phyloP scores from a whole-genome alignment of 2,888 invertebrate genomes.

The Philereme transversata region DNA sequence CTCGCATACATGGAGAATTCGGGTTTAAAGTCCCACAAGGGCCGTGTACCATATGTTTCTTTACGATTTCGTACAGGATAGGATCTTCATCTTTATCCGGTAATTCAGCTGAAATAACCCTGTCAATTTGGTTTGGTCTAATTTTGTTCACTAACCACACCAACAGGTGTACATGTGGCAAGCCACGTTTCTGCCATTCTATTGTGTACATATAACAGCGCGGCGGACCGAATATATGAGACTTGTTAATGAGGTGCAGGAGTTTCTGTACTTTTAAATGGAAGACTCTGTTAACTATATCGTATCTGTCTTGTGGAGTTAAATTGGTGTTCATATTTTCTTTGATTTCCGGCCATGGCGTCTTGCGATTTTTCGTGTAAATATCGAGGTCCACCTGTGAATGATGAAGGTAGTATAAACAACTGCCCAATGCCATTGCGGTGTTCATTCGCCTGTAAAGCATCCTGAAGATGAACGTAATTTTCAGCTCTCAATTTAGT shows the following conservation, averaged over 20 bases:
- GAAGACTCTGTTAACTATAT: conserved; percentile 31
- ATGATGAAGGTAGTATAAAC: conserved; percentile 38
- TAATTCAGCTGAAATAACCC: conserved; percentile 16
- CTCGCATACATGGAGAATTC: conserved; percentile 35
- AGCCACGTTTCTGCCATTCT: conserved; percentile 12
- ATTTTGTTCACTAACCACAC: conserved; percentile 20
- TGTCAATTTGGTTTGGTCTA: conserved; percentile 4
- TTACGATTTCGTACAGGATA: conserved; percentile 19
- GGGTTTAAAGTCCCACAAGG: conserved; percentile 34
- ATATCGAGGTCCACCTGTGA: conserved; percentile 2
- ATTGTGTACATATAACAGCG: conserved; percentile 21
- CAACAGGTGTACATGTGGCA: conserved; percentile 19
- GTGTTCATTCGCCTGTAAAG: conserved; percentile 16
- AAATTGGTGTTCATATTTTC: conserved; percentile 10
- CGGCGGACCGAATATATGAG: conserved; percentile 9
- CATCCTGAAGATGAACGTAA: conserved; percentile 39
- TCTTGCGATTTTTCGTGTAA: too few species aligned
- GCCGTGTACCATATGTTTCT: conserved; percentile 39
- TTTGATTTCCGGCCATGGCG: conserved; percentile 10
- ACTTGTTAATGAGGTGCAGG: conserved; percentile 1
- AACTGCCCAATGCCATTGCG: conserved; percentile 9
- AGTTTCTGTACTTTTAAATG: conserved; percentile 12
- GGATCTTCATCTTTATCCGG: too few species aligned
- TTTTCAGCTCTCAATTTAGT: conserved; percentile 26
- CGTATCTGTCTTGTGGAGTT: conserved; percentile 26